phyloP scores from a whole-genome alignment of 2,113 vertebrate genomes.

The Pelusios castaneus region DNA sequence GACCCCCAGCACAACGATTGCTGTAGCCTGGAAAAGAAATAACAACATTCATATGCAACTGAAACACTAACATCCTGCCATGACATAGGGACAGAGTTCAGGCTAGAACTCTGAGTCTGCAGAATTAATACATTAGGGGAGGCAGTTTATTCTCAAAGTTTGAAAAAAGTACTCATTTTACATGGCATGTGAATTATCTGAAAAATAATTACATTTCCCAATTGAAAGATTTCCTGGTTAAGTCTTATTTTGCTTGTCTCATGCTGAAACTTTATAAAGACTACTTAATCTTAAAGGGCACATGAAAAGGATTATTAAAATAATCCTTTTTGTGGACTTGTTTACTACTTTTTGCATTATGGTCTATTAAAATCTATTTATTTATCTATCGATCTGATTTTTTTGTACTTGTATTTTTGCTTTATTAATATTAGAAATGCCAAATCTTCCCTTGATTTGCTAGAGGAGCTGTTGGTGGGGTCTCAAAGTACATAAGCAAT shows the following conservation, averaged over 20 bases:
- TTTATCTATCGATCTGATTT: neutral
- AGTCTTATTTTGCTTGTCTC: neutral
- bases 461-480: neutral
- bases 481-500: neutral
- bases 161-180: neutral
- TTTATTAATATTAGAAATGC: neutral
- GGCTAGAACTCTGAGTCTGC: neutral
- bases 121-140: neutral
- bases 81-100: neutral
- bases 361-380: no score
- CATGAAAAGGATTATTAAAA: neutral
- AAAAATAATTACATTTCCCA: neutral
- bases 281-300: neutral
- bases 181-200: fast-evolving
- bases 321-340: neutral
- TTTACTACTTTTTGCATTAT: neutral
- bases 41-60: neutral
- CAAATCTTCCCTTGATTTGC: neutral
- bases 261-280: neutral
- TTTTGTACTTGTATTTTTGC: neutral
- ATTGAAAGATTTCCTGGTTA: neutral
- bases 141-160: neutral
- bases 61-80: neutral
- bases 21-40: constrained; percentile 61
- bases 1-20: constrained; percentile 58